phyloP scores from a whole-genome alignment of 2,888 invertebrate genomes.

The Monoplex corrugatus region DNA sequence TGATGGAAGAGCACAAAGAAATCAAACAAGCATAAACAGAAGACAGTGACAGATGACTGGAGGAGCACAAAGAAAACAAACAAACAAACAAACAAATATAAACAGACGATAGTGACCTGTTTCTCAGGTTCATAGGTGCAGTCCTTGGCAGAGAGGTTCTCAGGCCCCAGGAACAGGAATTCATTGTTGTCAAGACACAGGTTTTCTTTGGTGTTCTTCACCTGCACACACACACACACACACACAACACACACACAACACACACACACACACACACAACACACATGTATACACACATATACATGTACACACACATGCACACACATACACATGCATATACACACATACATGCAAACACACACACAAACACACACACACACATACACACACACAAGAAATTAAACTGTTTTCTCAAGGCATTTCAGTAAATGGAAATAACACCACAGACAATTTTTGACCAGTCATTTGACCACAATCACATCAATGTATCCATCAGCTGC shows the following conservation, averaged over 20 bases:
- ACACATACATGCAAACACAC: background rate
- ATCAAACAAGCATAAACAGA: too few relatives aligned
- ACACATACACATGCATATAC: background rate
- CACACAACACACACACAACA: background rate
- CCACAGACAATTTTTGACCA: too few relatives aligned
- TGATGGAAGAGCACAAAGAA: too few relatives aligned
- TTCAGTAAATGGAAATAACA: too few relatives aligned
- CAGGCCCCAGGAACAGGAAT: conserved; percentile 71
- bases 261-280: background rate
- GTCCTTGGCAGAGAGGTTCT: conserved; percentile 61
- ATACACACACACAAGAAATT: background rate
- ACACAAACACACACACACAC: background rate
- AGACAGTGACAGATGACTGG: too few relatives aligned
- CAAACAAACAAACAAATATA: background rate
- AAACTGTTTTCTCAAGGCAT: too few relatives aligned
- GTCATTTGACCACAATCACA: too few relatives aligned
- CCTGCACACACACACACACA: conserved; percentile 36
- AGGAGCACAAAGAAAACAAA: background rate
- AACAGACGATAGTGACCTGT: conserved; percentile 55
- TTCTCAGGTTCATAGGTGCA: conserved; percentile 56
- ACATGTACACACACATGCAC: background rate
- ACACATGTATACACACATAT: conserved; percentile 2
- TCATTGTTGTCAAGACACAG: conserved; percentile 73
- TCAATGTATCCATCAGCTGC: too few relatives aligned
- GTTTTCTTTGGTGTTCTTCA: conserved; percentile 30